A percentile compares a stretch with the other conserved stretches of the same genome.
phyloP scores from a whole-genome alignment of 1,140 invertebrate species.

The Pseudomyrmex pallidus region DNA sequence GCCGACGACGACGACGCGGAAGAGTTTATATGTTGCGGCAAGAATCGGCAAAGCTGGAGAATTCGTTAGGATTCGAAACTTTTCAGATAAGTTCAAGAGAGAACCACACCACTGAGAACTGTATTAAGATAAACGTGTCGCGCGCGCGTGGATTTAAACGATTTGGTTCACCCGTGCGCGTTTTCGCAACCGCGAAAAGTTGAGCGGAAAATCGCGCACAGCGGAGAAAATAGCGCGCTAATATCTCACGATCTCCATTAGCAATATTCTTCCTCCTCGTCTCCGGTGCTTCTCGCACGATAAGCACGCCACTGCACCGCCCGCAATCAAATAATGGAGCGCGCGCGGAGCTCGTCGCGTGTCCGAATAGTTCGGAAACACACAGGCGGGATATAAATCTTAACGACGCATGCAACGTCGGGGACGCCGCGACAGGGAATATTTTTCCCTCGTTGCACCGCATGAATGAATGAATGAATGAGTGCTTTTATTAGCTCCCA shows the following conservation, averaged over 20 bases:
- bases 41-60: slow-evolving; percentile 20
- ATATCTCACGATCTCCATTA: slow-evolving; percentile 51
- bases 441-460: slow-evolving; percentile 23
- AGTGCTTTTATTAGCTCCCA: slow-evolving; percentile 34
- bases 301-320: slow-evolving; percentile 2
- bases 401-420: slow-evolving; percentile 31
- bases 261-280: slow-evolving; percentile 44
- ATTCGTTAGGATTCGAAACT: slow-evolving; percentile 37
- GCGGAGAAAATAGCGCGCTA: slow-evolving; percentile 41
- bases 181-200: slow-evolving; percentile 19
- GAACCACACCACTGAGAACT: background rate
- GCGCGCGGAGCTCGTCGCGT: slow-evolving; percentile 23
- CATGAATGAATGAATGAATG: slow-evolving; percentile 42
- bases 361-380: slow-evolving; percentile 16
- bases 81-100: background rate
- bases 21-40: slow-evolving; percentile 1
- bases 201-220: background rate
- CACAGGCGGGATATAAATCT: slow-evolving; percentile 30
- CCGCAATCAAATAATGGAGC: slow-evolving; percentile 58
- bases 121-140: background rate
- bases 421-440: slow-evolving; percentile 2
- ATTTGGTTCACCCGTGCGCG: slow-evolving; percentile 27
- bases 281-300: background rate
- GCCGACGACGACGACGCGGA: background rate
- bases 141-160: background rate